Evolutionary conservation across 2,797 vertebrate genomes (phyloP).

Genomic region (Intellagama lesueurii): DNA sequence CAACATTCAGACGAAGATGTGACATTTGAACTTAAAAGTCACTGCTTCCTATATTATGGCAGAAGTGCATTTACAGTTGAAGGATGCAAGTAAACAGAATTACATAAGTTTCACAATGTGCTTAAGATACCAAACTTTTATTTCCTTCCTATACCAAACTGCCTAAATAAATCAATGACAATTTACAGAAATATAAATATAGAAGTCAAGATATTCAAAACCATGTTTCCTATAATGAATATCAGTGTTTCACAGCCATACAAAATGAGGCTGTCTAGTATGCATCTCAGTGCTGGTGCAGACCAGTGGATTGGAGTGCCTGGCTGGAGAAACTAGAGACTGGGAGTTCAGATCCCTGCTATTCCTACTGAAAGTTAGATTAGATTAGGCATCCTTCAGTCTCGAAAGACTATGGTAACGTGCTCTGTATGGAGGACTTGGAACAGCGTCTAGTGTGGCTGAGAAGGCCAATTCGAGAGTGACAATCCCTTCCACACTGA

Average conservation of each 20-base stretch:
- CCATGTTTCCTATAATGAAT: neutral
- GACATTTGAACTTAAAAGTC: neutral
- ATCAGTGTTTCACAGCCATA: fast-evolving
- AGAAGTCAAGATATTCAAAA: neutral
- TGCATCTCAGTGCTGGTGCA: no score
- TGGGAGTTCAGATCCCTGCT: no score
- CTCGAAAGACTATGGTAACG: no score
- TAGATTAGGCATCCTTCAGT: no score
- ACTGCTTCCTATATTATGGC: slow-evolving; percentile 1
- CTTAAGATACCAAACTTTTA: neutral
- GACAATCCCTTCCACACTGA: no score
- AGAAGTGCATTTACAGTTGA: slow-evolving; percentile 4
- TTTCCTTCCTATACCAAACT: slow-evolving; percentile 1
- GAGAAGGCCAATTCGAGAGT: no score
- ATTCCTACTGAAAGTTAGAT: no score
- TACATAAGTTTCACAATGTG: slow-evolving; percentile 9
- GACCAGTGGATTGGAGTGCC: no score
- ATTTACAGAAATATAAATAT: neutral
- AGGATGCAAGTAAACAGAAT: neutral
- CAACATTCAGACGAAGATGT: slow-evolving; percentile 11
- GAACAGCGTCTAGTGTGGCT: no score
- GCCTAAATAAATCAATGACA: slow-evolving; percentile 14
- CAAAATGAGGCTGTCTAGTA: no score
- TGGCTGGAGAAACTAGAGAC: no score
- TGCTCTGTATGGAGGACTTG: no score